phyloP scores from a whole-genome alignment of 2,797 vertebrate species.

The Uromys caudimaculatus region DNA sequence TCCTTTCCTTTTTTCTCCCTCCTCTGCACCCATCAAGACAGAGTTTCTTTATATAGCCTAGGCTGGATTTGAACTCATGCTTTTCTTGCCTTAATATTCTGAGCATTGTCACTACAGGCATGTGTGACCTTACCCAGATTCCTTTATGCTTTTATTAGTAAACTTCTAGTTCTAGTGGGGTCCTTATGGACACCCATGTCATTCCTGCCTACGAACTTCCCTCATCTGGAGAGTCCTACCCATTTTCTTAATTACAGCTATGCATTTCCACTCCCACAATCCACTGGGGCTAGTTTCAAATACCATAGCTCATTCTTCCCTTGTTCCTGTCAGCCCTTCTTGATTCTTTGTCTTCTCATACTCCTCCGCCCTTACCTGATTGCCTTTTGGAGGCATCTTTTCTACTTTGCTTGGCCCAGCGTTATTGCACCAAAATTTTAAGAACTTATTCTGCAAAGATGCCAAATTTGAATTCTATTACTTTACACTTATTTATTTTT shows the following conservation, averaged over 20 bases:
- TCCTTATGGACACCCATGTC: neutral
- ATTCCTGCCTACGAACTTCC: neutral
- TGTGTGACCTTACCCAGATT: neutral
- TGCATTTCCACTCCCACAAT: neutral
- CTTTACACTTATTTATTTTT: neutral
- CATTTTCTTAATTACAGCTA: neutral
- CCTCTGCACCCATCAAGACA: no score
- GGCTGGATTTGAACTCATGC: neutral
- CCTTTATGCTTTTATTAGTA: constrained; percentile 30
- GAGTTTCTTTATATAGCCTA: neutral
- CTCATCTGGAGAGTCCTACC: neutral
- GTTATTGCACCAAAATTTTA: neutral
- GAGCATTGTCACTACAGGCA: neutral
- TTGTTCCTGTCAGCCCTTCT: neutral
- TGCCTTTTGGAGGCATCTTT: neutral
- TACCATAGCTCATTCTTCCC: neutral
- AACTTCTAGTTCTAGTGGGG: neutral
- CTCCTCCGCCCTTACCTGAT: neutral
- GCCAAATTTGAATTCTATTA: neutral
- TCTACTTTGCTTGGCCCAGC: neutral
- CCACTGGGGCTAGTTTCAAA: neutral
- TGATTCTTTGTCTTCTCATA: neutral
- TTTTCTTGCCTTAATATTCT: neutral
- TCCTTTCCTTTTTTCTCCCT: no score
- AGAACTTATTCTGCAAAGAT: neutral